Base-by-base conservation (phyloP, 2,888 invertebrate species). In the Stenodema calcarata region DNA sequence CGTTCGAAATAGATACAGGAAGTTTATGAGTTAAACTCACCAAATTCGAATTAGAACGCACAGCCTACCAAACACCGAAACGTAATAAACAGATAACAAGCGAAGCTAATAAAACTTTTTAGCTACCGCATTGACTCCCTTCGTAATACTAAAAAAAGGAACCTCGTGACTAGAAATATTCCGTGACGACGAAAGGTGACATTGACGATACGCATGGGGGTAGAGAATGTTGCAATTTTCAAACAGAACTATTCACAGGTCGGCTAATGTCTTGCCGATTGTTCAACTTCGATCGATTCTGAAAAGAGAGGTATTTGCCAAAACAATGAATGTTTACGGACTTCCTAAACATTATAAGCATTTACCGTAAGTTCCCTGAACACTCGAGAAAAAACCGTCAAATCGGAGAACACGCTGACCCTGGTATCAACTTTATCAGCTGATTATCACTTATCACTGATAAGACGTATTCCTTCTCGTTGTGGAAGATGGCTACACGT, bases 81-180 rank as follows among this genome's bases (percentile, higher is more conserved):
- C 30, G 3, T 9, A 70, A 70, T 70, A 18, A 30, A 54, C 16
- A 54, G 11, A 54, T 18, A 35, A 41, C 35, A 73, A 73, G 1
- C 35, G 73, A 35, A 73, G 16, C 73, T 73, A 35, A 35, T 1
- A 30, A 73, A 1, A 73, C 30, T n/a, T 30, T 44, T 78, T 62
- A 12, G 62, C 62, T 62, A 62, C 62, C 62, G 62, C 62, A 23
- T 62, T 0, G 23, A 62, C 23, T 23, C 35, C 16, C 16, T 12
- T 18, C 9, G 35, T 41, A 4, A 4, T 35, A 75, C 16, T 75
- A 75, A 42, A 75, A 80, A 30, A 35, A 80, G 80, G 54, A 80
- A 80, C 80, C 80, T 50, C 30, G 80, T 80, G 80, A 80, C 80
- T 80, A 80, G 80, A 80, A 80, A 54, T 27, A 41, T 80, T 80